phyloP scores from a whole-genome alignment of 2,113 vertebrate species.

The Rhinopomastus cyanomelas region DNA sequence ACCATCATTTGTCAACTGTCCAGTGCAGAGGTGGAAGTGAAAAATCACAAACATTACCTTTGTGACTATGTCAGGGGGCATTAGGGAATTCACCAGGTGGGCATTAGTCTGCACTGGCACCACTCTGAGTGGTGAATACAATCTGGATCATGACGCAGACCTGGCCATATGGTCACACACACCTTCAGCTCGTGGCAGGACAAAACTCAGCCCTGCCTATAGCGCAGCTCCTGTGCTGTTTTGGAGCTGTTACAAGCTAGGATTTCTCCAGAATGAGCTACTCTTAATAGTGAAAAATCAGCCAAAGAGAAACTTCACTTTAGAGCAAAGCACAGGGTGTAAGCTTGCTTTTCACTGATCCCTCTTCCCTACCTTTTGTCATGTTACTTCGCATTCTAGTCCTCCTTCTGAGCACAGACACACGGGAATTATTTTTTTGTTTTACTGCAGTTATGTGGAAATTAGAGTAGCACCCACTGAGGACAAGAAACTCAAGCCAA shows the following conservation, averaged over 20 bases:
- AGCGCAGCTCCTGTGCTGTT: not conserved
- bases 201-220: not conserved
- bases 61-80: too few species aligned
- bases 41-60: not conserved
- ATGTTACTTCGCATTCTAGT: not conserved
- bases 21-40: not conserved
- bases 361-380: not conserved
- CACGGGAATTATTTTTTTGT: not conserved
- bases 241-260: not conserved
- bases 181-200: not conserved
- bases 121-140: rapidly evolving
- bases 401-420: not conserved
- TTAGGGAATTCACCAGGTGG: not conserved
- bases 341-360: not conserved
- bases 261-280: not conserved
- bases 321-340: not conserved
- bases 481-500: not conserved
- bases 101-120: rapidly evolving
- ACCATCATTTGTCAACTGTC: not conserved
- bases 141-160: rapidly evolving
- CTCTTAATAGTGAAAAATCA: not conserved
- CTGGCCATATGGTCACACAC: rapidly evolving
- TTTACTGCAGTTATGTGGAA: not conserved
- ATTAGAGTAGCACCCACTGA: not conserved
- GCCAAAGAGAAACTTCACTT: not conserved